phyloP scores from a whole-genome alignment of 2,888 invertebrate species.

The Eupithecia exiguata region DNA sequence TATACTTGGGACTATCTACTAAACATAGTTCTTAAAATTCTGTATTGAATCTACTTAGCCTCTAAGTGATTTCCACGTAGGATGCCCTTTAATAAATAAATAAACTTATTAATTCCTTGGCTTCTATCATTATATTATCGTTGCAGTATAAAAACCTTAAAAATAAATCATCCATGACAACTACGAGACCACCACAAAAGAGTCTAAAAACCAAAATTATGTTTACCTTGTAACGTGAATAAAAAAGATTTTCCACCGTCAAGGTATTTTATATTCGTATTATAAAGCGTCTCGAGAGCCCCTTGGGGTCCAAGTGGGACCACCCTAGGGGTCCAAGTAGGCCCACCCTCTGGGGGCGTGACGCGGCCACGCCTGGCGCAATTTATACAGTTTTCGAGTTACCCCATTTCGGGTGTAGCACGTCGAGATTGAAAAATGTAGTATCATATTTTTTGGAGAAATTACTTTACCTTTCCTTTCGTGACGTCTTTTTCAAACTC shows the following conservation, averaged over 20 bases:
- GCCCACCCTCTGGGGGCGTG: conserved; percentile 41
- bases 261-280: conserved; percentile 36
- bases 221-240: conserved; percentile 1
- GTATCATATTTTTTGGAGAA: conserved; percentile 2
- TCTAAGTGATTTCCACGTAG: no score
- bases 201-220: background rate
- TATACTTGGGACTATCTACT: no score
- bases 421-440: conserved; percentile 39
- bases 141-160: background rate
- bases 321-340: conserved; percentile 3
- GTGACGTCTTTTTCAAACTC: background rate
- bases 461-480: conserved; percentile 12
- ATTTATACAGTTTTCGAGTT: conserved; percentile 52
- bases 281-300: conserved; percentile 34
- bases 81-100: no score
- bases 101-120: no score
- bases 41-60: no score
- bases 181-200: background rate
- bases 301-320: conserved; percentile 29
- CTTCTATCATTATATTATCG: background rate
- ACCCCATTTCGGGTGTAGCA: conserved; percentile 47
- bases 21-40: no score
- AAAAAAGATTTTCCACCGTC: conserved; percentile 15
- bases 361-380: conserved; percentile 51
- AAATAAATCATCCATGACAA: background rate